phyloP scores from a whole-genome alignment of 2,888 invertebrate genomes.

The Oligia strigilis region DNA sequence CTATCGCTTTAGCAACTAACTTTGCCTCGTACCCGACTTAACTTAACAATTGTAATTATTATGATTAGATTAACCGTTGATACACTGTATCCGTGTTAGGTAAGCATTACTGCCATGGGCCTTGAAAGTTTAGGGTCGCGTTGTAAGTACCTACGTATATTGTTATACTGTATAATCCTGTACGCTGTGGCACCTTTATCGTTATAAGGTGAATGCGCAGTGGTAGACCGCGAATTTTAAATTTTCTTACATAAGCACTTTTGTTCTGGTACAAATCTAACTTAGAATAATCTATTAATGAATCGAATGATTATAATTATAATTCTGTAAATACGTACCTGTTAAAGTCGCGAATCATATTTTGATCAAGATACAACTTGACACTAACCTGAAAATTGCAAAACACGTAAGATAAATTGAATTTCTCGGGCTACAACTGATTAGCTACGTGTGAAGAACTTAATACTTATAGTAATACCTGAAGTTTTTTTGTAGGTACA shows the following conservation, averaged over 20 bases:
- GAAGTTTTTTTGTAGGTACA: not conserved
- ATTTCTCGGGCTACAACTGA: no score
- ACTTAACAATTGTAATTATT: conserved; percentile 43
- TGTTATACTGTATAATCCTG: not conserved
- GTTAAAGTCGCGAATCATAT: no score
- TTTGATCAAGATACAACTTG: no score
- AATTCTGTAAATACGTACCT: no score
- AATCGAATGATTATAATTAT: no score
- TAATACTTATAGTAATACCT: not conserved
- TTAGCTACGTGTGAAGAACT: not conserved
- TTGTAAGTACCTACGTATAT: not conserved
- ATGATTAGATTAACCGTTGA: conserved; percentile 47
- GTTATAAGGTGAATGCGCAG: not conserved
- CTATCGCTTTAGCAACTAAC: conserved; percentile 30
- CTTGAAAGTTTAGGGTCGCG: conserved; percentile 34
- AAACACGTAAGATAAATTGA: no score
- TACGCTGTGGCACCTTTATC: not conserved
- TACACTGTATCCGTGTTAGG: conserved; percentile 34
- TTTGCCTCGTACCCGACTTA: conserved; percentile 25
- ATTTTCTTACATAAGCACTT: no score
- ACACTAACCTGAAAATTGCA: no score
- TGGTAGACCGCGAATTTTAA: no score
- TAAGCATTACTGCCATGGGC: conserved; percentile 11
- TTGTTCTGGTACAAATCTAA: no score
- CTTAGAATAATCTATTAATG: no score